phyloP scores from a whole-genome alignment of 2,888 invertebrate genomes.

The Cantharis nigra region DNA sequence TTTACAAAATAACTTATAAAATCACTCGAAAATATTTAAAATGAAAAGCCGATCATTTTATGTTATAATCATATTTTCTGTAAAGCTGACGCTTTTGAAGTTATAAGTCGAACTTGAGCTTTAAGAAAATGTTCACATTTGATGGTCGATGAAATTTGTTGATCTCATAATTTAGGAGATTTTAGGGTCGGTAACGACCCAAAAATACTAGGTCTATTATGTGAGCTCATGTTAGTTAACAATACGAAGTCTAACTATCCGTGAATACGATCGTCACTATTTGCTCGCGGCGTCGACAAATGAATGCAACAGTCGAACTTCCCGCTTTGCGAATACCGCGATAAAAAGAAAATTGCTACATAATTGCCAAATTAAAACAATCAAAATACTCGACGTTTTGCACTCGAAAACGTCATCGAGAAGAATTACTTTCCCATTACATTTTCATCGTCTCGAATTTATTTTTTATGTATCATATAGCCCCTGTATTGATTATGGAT shows the following conservation, averaged over 20 bases:
- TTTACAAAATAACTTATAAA: too few relatives aligned
- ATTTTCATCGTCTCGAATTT: not conserved
- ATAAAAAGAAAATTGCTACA: not conserved
- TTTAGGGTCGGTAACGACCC: not conserved
- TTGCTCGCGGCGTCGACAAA: slow-evolving; percentile 34
- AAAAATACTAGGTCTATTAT: slow-evolving; percentile 15
- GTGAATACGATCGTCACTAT: slow-evolving; percentile 36
- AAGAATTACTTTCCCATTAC: not conserved
- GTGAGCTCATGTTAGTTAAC: slow-evolving; percentile 30
- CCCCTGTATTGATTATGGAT: not conserved
- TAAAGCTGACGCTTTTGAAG: not conserved
- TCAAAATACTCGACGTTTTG: not conserved
- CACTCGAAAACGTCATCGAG: not conserved
- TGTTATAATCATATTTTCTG: not conserved
- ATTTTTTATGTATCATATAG: not conserved
- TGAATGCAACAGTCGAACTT: slow-evolving; percentile 32
- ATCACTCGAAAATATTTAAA: not conserved
- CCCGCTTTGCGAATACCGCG: slow-evolving; percentile 12
- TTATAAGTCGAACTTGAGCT: not conserved
- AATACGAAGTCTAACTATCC: slow-evolving; percentile 36
- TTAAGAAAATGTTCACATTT: not conserved
- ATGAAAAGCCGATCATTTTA: not conserved
- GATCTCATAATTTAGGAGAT: not conserved
- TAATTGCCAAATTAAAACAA: not conserved
- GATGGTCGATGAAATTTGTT: not conserved